Conservation (phyloP, 2,797 vertebrate genomes). For the Sandelia bainsii region DNA sequence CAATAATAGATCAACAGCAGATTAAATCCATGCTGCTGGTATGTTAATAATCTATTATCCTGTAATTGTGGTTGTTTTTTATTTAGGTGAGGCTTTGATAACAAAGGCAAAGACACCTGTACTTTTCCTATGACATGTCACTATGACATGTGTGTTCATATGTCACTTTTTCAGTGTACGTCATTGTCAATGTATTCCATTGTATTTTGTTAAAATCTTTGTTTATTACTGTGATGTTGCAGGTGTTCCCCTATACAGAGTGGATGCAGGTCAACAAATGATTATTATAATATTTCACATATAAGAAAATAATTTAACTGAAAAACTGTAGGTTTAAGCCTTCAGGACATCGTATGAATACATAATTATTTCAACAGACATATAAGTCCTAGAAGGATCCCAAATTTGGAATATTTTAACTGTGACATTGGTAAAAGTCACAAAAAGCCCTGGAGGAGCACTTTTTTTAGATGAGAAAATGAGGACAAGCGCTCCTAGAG, state of each 20-base stretch:
- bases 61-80: no score
- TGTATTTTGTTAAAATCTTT: background rate
- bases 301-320: background rate
- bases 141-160: no score
- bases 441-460: slow-evolving; percentile 63
- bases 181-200: background rate
- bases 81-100: no score
- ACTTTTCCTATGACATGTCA: no score
- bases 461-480: slow-evolving; percentile 49
- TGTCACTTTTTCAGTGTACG: no score
- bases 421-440: slow-evolving; percentile 80
- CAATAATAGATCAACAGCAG: no score
- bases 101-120: no score
- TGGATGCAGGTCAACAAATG: slow-evolving; percentile 9
- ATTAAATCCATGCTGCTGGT: no score
- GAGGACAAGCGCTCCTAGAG: slow-evolving; percentile 69
- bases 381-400: slow-evolving; percentile 35
- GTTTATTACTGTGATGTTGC: background rate
- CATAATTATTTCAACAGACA: slow-evolving; percentile 48
- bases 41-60: no score
- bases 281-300: background rate
- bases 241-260: background rate
- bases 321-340: slow-evolving; percentile 7
- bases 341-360: slow-evolving; percentile 28
- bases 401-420: slow-evolving; percentile 63